A percentile compares a stretch with the other conserved stretches of the same genome.
These are phyloP conservation scores for Drosophila ironensis DNA, from an alignment of 1,140 invertebrate genomes.

Conservation along the genomic window DNA sequence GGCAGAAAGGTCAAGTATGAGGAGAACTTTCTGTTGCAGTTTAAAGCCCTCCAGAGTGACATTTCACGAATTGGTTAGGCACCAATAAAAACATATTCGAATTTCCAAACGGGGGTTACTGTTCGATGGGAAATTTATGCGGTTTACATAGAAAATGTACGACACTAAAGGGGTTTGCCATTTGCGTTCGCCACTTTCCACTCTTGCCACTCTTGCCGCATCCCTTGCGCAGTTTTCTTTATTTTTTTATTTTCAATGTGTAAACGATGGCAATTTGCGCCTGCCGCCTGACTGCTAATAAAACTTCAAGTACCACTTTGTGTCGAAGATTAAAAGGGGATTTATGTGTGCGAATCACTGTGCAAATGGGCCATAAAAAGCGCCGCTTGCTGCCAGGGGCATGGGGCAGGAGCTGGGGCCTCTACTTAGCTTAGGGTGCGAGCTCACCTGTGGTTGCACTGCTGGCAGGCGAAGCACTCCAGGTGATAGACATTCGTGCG, in stretches of 20 bases:
- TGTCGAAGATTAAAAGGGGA: conserved; percentile 72
- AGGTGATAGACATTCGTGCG: conserved; percentile 98
- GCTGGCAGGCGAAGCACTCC: conserved; percentile 99
- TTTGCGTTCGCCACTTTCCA: neutral
- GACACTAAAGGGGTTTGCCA: conserved; percentile 58
- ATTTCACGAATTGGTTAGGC: conserved; percentile 78
- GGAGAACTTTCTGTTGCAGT: conserved; percentile 13
- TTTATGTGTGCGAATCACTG: conserved; percentile 31
- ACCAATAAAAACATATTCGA: conserved; percentile 70
- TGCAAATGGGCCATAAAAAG: conserved; percentile 59
- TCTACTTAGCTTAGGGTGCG: too few species aligned
- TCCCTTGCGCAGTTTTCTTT: neutral
- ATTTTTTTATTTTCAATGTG: conserved; percentile 23
- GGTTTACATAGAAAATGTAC: conserved; percentile 74
- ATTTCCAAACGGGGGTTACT: conserved; percentile 9
- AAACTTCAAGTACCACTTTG: conserved; percentile 76
- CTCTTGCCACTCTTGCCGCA: neutral
- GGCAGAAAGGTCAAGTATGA: neutral
- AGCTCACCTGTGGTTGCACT: conserved; percentile 97
- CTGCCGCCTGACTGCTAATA: conserved; percentile 67
- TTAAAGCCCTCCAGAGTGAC: conserved; percentile 81
- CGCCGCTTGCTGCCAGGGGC: too few species aligned
- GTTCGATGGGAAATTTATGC: conserved; percentile 69
- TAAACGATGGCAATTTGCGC: conserved; percentile 73
- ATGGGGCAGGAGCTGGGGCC: neutral